Conservation (phyloP, 2,113 vertebrate species). For the Amphilophus citrinellus region DNA sequence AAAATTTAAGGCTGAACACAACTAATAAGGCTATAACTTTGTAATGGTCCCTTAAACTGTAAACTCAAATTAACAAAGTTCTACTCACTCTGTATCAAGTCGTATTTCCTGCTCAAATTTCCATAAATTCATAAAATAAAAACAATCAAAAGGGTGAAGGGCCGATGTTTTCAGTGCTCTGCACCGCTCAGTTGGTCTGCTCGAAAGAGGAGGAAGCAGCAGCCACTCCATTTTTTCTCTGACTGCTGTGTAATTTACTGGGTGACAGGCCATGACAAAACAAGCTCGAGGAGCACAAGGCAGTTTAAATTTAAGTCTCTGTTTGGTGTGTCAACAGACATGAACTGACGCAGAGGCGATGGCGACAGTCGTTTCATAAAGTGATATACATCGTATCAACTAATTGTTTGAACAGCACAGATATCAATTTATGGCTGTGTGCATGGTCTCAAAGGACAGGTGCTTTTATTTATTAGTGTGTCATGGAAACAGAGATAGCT, state of each 20-base stretch:
- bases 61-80: neutral
- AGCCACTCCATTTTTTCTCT: constrained; percentile 6
- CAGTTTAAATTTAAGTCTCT: constrained; percentile 38
- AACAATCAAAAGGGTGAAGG: neutral
- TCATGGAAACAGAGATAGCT: neutral
- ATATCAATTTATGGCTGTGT: neutral
- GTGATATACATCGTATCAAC: neutral
- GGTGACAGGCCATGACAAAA: constrained; percentile 29
- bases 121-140: neutral
- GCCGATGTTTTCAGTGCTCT: neutral
- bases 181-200: neutral
- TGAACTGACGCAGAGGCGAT: neutral
- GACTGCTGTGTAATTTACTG: constrained; percentile 36
- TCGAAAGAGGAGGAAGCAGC: constrained; percentile 45
- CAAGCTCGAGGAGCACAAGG: constrained; percentile 8
- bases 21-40: neutral
- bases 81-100: constrained; percentile 39
- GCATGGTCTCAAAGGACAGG: neutral
- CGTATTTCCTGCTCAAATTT: neutral
- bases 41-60: neutral
- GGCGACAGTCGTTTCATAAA: constrained; percentile 29
- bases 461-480: neutral
- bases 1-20: neutral
- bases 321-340: constrained; percentile 44
- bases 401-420: constrained; percentile 14